Evolutionary conservation across 2,888 invertebrate species (phyloP), one percentile per base, ranked within the genome.

Genomic region (Cheilosia grossa): DNA sequence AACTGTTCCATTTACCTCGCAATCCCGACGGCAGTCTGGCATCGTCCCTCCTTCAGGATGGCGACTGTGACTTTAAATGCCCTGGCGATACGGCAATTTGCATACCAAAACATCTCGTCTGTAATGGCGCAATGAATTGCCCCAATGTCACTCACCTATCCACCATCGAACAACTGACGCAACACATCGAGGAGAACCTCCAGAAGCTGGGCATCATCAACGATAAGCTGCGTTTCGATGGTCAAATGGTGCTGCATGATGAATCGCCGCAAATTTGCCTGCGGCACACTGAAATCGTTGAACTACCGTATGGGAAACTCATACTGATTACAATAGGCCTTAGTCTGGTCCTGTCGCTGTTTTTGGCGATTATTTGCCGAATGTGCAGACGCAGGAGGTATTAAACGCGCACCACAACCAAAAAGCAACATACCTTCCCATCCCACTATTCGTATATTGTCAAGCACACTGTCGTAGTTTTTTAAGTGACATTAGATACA

Each of bases 41-140:
- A 93, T 96, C 96, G 0, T 96, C 96, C 40, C 94, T 95, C 86
- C 92, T 97, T 64, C 95, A 94, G 40, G 95, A 95, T 89, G 94
- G 94, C 67, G 88, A 88, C 69, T 98, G 98, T 90, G 97, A 96
- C 88, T 98, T 98, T 89, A 94, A 96, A 77, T 98, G 98, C 91
- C 97, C 97, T 0, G 97, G 97, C 2, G 95, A 96, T 87, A 94
- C 95, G 79, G 95, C 96, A 7, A 93, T 96, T 21, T 98, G 98
- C 90, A 97, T 98, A 89, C 97, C 97, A 5, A 94, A 95, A 21
- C 94, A 96, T 88, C 93, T 97, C 27, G 94, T 98, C 2, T 98
- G 98, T 91, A 97, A 98, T 90, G 97, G 97, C 4, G 94, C 97
- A 2, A 94, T 96, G 17, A 98, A 98, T 91, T 98, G 98, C 91